Evolutionary conservation across 1,140 invertebrate species (phyloP), one percentile per base, ranked within the genome.

Genomic region (Diabrotica virgifera): DNA sequence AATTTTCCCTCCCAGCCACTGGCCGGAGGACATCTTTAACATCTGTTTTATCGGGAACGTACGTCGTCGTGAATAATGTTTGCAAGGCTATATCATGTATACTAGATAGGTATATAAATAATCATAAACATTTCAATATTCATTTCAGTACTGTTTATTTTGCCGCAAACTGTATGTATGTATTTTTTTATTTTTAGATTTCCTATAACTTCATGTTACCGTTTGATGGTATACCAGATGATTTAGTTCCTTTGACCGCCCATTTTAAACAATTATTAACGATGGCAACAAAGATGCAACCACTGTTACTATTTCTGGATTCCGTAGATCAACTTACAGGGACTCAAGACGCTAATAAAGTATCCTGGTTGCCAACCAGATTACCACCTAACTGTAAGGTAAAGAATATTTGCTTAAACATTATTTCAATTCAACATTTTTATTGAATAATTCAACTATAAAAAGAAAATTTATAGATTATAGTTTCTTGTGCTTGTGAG

Each of bases 321-420:
- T 96, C 93, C 6, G 91, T 98, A 0, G 95, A 98, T 83, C 94
- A 97, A 78, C 80, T 99, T 14, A 97, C 95, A n/a, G 94, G 94
- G 6, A 89, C 92, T 0, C 93, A 95, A 70, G 93, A 94, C 70
- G 92, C 94, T 40, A 97, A 97, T 77, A 96, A 97, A 80, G 87
- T 99, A 46, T 74, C 96, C 0, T 99, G 97, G 97, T 82, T 99
- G 72, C 97, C 96, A 0, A 94, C 94, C 0, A 85, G 90, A 64
- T 80, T 99, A 14, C 96, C 97, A 0, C 81, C 85, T 0, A 83
- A 97, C 80, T 97, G 95, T 72, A 98, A 98, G 85, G 90, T 96
- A 77, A 81, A n/a, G 37, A 13, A 38, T 62, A 46, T 46, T 46
- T 46, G 1, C 1, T 24, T 1, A 24, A 24, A 24, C 24, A n/a